Conservation (phyloP, 92 coral and sea anemone genomes). For the Palythoa heliodiscus region DNA sequence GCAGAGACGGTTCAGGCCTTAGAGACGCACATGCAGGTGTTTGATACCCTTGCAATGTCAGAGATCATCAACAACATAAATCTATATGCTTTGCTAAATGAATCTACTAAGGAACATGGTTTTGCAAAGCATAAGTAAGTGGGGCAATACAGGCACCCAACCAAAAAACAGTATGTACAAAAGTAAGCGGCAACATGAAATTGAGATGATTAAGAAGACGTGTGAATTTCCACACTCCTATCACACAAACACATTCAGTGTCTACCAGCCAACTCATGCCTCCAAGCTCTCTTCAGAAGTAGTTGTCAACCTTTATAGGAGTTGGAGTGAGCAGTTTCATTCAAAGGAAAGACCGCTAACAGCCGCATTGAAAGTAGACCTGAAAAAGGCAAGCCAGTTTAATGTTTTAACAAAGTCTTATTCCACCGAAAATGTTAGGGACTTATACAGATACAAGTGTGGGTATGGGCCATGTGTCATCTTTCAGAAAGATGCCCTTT, state of each 20-base stretch:
- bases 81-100: conserved; percentile 66
- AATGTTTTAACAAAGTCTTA: conserved; percentile 56
- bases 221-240: conserved; percentile 73
- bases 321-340: conserved; percentile 42
- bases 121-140: conserved; percentile 76
- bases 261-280: conserved; percentile 67
- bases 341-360: conserved; percentile 8
- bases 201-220: conserved; percentile 65
- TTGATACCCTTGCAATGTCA: conserved; percentile 22
- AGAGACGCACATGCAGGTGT: conserved; percentile 43
- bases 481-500: conserved; percentile 62
- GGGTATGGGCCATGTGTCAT: conserved; percentile 74
- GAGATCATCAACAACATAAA: conserved; percentile 17
- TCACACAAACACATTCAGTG: conserved; percentile 65
- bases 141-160: conserved; percentile 77
- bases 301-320: conserved; percentile 37
- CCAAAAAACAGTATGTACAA: conserved; percentile 56
- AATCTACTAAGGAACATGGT: conserved; percentile 76
- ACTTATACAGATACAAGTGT: conserved; percentile 68
- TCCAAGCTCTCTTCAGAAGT: conserved; percentile 49
- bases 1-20: conserved; percentile 51
- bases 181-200: conserved; percentile 63
- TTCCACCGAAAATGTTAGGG: conserved; percentile 61
- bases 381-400: conserved; percentile 57
- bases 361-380: conserved; percentile 38